Evolutionary conservation across 2,797 vertebrate species (phyloP), one percentile per base, ranked within the genome.

Genomic region (Chromobotia macracanthus): DNA sequence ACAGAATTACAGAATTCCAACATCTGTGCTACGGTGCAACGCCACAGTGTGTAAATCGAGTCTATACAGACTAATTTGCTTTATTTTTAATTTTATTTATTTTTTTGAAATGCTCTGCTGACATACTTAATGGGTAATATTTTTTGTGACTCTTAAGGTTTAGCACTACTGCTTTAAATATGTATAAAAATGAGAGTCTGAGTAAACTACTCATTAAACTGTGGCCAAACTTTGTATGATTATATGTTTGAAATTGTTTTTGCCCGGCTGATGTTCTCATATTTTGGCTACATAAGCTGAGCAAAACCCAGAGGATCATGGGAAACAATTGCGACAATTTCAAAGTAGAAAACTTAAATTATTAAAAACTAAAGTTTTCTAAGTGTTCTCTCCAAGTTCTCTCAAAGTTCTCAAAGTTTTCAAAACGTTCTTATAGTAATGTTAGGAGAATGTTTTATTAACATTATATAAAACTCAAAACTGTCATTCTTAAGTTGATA

Each of bases 201-300:
- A 25, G 55, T 12, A 35, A 61, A 23, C 19, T 28, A 10, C 28
- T 18, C 28, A 61, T 15, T 63, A 35, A 63, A 35, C 11, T 0
- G 18, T 38, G 21, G 15, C 51, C 48, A 72, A 63, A 46, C 31
- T 16, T 38, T 31, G 51, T 51, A 50, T 82, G 68, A 63, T 38
- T 28, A 65, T 56, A 56, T 31, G 35, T 41, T 38, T 79, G 56
- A 48, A 61, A 51, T 72, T 72, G 63, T 68, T 68, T 72, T 21
- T 60, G 16, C 31, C 35, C 23, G 61, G 28, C 21, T 53, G 74
- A 79, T 74, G 69, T 46, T 60, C 56, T 80, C 56, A 63, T 58
- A 79, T 71, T 82, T 79, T 65, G 64, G 44, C 64, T 72, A 80
- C 67, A 80, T 76, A 61, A 73, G 41, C 48, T 72, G 72, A 70